Percentiles rank a stretch among this genome's conserved stretches.
These are phyloP conservation scores for Ursus arctos DNA, from an alignment of 2,113 vertebrate genomes.

Conservation along the genomic window DNA sequence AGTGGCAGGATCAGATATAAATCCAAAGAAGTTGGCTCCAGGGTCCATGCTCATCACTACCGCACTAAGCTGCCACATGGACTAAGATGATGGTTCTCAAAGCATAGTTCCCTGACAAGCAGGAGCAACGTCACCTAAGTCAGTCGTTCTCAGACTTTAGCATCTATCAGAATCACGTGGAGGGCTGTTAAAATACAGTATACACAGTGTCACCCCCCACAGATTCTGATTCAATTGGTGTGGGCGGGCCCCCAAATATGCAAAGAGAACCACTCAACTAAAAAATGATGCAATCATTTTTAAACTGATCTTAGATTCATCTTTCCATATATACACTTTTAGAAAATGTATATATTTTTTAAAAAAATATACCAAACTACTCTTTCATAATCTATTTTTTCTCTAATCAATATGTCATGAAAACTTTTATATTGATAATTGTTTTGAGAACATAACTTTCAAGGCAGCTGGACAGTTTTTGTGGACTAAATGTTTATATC, in stretches of 20 bases:
- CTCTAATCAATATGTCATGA: neutral
- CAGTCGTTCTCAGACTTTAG: no score
- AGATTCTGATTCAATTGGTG: neutral
- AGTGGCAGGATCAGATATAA: neutral
- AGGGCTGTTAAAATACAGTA: no score
- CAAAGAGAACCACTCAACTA: neutral
- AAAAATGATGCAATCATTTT: neutral
- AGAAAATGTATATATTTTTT: neutral
- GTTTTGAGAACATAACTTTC: conserved; percentile 11
- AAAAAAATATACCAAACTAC: neutral
- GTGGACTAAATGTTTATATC: neutral
- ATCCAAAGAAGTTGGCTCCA: neutral
- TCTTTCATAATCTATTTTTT: neutral
- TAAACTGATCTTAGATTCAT: neutral
- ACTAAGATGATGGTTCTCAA: neutral
- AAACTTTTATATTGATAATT: neutral
- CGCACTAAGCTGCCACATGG: neutral
- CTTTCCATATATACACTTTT: neutral
- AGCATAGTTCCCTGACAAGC: neutral
- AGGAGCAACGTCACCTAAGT: neutral
- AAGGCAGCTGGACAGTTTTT: neutral
- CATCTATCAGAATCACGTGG: no score
- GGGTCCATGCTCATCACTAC: neutral
- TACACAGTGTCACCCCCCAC: no score
- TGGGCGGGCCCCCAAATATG: no score